Percentiles rank a stretch among this genome's conserved stretches.
Evolutionary conservation across 1,140 invertebrate species (phyloP).

Genomic region (Ceratosolen solmsi): DNA sequence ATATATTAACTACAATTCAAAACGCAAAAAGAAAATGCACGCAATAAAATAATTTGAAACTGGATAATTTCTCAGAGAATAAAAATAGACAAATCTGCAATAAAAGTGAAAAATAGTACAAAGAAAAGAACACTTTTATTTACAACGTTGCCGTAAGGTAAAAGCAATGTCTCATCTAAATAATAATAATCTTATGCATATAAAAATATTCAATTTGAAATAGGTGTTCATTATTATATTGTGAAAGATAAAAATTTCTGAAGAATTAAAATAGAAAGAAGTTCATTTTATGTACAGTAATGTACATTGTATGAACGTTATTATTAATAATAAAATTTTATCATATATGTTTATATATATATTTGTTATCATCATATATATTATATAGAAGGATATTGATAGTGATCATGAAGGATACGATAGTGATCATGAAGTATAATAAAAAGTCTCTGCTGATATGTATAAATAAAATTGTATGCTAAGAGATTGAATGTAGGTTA

Average conservation of each 20-base stretch:
- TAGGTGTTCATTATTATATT: conserved; percentile 10
- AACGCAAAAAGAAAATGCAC: background rate
- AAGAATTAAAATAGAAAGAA: conserved; percentile 3
- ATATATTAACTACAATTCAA: background rate
- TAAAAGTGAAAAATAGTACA: background rate
- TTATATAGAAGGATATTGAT: too few relatives aligned
- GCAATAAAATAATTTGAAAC: background rate
- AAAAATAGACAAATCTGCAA: background rate
- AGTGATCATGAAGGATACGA: too few relatives aligned
- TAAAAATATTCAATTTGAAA: conserved; percentile 64
- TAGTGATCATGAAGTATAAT: conserved; percentile 49
- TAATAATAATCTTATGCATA: conserved; percentile 66
- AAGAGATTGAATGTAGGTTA: conserved; percentile 15
- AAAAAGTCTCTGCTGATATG: conserved; percentile 23
- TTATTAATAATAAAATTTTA: too few relatives aligned
- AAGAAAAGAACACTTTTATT: conserved; percentile 32
- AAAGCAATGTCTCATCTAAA: conserved; percentile 52
- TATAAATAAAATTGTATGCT: conserved; percentile 37
- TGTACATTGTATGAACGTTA: conserved; percentile 3
- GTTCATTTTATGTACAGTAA: conserved; percentile 38
- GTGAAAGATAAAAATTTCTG: conserved; percentile 24
- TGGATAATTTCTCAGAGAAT: background rate
- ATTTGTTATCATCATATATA: too few relatives aligned
- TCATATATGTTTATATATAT: too few relatives aligned
- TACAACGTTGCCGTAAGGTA: background rate